Conservation (phyloP, 2,888 invertebrate genomes). For the Drosophila hawaiiensis region DNA sequence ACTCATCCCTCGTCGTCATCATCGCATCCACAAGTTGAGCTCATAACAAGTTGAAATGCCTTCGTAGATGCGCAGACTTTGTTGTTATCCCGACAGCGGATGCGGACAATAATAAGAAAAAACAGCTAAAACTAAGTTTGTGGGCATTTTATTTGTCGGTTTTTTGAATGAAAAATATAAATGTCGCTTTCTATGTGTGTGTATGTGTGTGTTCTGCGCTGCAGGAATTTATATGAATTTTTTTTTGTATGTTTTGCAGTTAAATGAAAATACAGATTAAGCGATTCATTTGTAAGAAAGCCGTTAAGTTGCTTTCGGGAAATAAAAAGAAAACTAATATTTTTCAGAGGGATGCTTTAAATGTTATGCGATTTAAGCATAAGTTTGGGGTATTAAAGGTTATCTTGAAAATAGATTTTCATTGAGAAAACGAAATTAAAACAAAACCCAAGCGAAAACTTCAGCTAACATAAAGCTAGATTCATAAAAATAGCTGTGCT, state of each 20-base stretch:
- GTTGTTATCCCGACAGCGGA: constrained; percentile 11
- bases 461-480: neutral
- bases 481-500: too few species aligned
- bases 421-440: too few species aligned
- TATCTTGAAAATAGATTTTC: too few species aligned
- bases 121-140: constrained; percentile 30
- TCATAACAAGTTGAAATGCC: constrained; percentile 72
- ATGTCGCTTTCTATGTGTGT: neutral
- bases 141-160: constrained; percentile 11
- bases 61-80: constrained; percentile 26
- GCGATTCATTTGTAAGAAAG: neutral
- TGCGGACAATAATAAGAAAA: constrained; percentile 27
- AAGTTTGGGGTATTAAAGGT: too few species aligned
- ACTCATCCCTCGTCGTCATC: neutral
- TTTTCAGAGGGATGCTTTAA: neutral
- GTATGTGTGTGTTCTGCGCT: constrained; percentile 8
- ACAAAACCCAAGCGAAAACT: neutral
- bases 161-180: constrained; percentile 11
- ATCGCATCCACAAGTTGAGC: constrained; percentile 19
- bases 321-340: neutral
- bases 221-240: constrained; percentile 1
- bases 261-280: constrained; percentile 8
- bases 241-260: neutral
- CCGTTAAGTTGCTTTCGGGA: neutral
- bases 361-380: neutral